These are phyloP conservation scores for Garrulus glandarius DNA, from an alignment of 2,797 vertebrate genomes.

Conservation along the genomic window DNA sequence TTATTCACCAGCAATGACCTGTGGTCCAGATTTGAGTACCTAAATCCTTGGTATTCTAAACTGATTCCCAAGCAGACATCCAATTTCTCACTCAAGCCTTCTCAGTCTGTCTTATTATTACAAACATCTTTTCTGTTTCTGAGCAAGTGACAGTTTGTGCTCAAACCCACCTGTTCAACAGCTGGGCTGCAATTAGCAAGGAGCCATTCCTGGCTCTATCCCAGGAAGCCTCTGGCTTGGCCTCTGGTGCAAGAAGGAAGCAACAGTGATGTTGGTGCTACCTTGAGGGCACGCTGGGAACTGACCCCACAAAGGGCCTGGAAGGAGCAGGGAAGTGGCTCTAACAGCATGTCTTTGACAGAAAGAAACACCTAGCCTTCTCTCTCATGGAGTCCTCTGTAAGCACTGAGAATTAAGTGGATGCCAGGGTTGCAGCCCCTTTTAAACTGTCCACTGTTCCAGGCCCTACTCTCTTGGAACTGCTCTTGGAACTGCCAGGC, in stretches of 20 bases:
- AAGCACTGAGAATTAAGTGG: not conserved
- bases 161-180: not conserved
- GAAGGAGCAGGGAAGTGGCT: not conserved
- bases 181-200: not conserved
- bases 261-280: not conserved
- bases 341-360: not conserved
- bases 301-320: not conserved
- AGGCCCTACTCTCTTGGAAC: too few species aligned
- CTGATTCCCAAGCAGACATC: not conserved
- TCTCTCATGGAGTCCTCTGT: not conserved
- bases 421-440: not conserved
- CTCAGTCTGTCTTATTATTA: not conserved
- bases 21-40: not conserved
- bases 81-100: not conserved
- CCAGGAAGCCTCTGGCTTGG: not conserved
- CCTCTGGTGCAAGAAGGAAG: not conserved
- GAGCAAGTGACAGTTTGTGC: not conserved
- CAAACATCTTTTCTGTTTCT: not conserved
- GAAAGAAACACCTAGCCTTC: not conserved
- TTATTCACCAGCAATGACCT: not conserved
- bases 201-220: not conserved
- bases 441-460: not conserved
- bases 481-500: not conserved
- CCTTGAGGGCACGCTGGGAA: not conserved
- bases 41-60: not conserved